Conservation (phyloP, 2,113 vertebrate species). For the Periophthalmus modestus region DNA sequence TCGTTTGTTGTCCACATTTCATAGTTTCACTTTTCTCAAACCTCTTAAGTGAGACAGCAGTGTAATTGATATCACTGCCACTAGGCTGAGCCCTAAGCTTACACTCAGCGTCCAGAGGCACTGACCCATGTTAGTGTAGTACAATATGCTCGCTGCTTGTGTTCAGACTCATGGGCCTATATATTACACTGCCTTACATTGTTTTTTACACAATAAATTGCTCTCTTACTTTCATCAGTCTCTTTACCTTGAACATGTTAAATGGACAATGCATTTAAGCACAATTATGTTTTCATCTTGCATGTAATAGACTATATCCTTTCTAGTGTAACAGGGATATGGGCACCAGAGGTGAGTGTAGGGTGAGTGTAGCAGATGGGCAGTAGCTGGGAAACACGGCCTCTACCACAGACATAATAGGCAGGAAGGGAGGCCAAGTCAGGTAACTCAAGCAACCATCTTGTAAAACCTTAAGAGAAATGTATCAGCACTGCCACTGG, state of each 20-base stretch:
- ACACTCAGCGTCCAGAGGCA: slow-evolving; percentile 6
- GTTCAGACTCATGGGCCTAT: background rate
- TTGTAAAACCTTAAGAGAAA: background rate
- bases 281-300: background rate
- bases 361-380: slow-evolving; percentile 56
- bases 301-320: background rate
- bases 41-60: slow-evolving; percentile 1
- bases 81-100: slow-evolving; percentile 57
- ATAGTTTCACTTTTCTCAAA: background rate
- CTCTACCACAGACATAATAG: slow-evolving; percentile 19
- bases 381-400: slow-evolving; percentile 21
- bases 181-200: background rate
- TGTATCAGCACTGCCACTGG: background rate
- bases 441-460: slow-evolving; percentile 5
- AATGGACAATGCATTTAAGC: background rate
- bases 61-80: slow-evolving; percentile 59
- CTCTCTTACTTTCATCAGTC: background rate
- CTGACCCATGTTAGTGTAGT: slow-evolving; percentile 1
- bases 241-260: background rate
- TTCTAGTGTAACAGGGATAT: slow-evolving; percentile 53
- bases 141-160: slow-evolving; percentile 13
- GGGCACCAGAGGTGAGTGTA: slow-evolving; percentile 44
- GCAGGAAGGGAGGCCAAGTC: background rate
- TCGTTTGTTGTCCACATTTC: background rate
- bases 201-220: background rate